These are phyloP conservation scores for Dolomedes plantarius DNA, from an alignment of 2,888 invertebrate genomes.

Conservation along the genomic window DNA sequence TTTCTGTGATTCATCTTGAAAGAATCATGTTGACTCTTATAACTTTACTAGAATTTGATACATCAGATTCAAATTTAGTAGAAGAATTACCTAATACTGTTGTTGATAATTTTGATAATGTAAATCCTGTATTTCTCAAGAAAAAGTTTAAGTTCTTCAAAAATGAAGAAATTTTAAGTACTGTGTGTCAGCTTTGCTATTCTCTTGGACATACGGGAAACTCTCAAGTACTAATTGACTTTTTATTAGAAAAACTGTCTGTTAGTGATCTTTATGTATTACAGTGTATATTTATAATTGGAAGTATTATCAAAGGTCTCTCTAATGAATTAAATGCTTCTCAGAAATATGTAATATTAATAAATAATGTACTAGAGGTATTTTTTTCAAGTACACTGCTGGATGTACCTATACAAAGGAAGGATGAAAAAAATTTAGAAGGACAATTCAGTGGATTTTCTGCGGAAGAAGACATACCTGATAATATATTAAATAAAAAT, in stretches of 20 bases:
- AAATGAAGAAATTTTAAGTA: slow-evolving; percentile 31
- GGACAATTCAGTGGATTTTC: not conserved
- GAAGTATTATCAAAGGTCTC: slow-evolving; percentile 35
- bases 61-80: slow-evolving; percentile 11
- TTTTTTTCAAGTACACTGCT: slow-evolving; percentile 21
- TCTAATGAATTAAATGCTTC: not conserved
- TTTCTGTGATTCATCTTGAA: slow-evolving; percentile 23
- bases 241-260: slow-evolving; percentile 36
- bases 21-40: slow-evolving; percentile 38
- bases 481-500: slow-evolving; percentile 7
- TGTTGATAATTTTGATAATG: not conserved
- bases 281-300: slow-evolving; percentile 51
- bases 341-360: not conserved
- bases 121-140: slow-evolving; percentile 21
- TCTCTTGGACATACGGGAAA: slow-evolving; percentile 24
- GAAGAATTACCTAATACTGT: slow-evolving; percentile 38
- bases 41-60: slow-evolving; percentile 48
- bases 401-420: not conserved
- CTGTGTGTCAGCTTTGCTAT: slow-evolving; percentile 24
- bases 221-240: slow-evolving; percentile 34
- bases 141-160: slow-evolving; percentile 47
- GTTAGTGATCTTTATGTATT: slow-evolving; percentile 10
- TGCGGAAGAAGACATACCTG: not conserved
- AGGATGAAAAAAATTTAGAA: not conserved
- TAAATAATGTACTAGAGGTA: slow-evolving; percentile 38